These are phyloP conservation scores for Emydura subglobosa DNA, from an alignment of 2,113 vertebrate genomes.

Conservation along the genomic window DNA sequence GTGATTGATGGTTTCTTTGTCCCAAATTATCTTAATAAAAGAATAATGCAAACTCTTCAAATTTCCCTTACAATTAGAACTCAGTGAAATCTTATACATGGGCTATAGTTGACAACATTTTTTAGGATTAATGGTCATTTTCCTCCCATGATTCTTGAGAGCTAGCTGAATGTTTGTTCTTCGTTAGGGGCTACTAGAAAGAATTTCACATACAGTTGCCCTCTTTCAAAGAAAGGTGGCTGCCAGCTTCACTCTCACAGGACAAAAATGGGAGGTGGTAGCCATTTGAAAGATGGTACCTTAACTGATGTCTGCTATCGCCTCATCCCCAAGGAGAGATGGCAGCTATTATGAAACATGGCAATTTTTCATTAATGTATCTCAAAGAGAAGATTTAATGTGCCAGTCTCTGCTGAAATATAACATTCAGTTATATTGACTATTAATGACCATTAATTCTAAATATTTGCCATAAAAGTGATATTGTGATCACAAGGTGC, in stretches of 20 bases:
- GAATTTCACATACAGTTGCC: not conserved
- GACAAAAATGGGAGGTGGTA: not conserved
- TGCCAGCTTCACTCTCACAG: not conserved
- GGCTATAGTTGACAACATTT: not conserved
- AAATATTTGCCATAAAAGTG: not conserved
- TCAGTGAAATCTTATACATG: not conserved
- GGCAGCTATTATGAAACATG: not conserved
- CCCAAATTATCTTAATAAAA: not conserved
- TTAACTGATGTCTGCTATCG: not conserved
- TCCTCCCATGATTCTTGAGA: not conserved
- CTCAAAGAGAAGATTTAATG: fast-evolving
- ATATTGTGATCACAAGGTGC: not conserved
- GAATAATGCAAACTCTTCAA: not conserved
- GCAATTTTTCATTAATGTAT: not conserved
- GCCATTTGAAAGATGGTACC: not conserved
- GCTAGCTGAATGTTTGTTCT: conserved; percentile 23
- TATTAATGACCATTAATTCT: not conserved
- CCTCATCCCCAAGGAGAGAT: not conserved
- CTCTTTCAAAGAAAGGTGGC: not conserved
- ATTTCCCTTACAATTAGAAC: not conserved
- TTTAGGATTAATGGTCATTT: not conserved
- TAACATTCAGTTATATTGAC: not conserved
- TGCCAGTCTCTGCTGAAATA: not conserved
- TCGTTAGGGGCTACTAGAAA: not conserved
- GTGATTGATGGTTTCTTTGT: not conserved